Conservation (phyloP, 2,113 vertebrate species). For the Phyllopteryx taeniolatus region DNA sequence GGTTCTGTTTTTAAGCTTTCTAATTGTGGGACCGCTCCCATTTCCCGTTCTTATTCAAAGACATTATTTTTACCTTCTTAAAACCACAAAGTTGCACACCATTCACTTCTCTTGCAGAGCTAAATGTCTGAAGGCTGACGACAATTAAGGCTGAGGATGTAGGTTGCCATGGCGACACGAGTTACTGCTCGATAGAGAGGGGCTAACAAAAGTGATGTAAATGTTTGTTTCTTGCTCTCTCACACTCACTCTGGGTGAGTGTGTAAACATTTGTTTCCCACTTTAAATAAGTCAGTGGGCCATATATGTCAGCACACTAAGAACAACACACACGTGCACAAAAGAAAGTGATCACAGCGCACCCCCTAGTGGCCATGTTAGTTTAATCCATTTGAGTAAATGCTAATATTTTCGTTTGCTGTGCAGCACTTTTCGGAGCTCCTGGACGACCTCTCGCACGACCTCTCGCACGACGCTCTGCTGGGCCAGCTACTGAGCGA, state of each 20-base stretch:
- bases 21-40: slow-evolving; percentile 19
- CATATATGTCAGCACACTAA: neutral
- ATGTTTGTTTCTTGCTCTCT: too few species aligned
- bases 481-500: slow-evolving; percentile 95
- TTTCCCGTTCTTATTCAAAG: slow-evolving; percentile 25
- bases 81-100: neutral
- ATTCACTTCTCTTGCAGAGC: neutral
- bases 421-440: slow-evolving; percentile 92
- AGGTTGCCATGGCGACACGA: too few species aligned
- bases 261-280: slow-evolving; percentile 53
- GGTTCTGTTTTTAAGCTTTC: slow-evolving; percentile 18
- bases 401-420: neutral
- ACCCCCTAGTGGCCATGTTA: neutral
- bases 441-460: slow-evolving; percentile 93
- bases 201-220: too few species aligned
- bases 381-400: too few species aligned
- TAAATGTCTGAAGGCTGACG: too few species aligned
- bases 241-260: neutral
- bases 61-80: neutral
- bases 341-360: neutral
- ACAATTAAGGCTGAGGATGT: too few species aligned
- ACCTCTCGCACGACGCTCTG: slow-evolving; percentile 91
- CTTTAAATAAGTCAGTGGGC: neutral
- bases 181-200: too few species aligned
- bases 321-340: neutral